These are phyloP conservation scores for Phalera bucephala DNA, from an alignment of 2,888 invertebrate genomes.

Conservation along the genomic window DNA sequence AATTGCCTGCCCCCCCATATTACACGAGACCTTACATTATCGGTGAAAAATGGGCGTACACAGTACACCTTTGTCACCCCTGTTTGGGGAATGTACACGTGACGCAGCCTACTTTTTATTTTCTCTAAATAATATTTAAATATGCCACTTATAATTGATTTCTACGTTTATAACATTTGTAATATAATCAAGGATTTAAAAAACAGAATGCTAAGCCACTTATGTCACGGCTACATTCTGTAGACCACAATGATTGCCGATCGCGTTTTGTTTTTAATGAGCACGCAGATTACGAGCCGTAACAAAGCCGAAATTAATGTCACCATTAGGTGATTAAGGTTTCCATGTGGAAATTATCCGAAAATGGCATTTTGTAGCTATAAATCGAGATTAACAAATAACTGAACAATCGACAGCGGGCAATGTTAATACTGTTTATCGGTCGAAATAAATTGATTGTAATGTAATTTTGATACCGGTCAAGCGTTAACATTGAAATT, in stretches of 20 bases:
- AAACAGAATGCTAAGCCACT: too few species aligned
- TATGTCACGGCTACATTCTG: too few species aligned
- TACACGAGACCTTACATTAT: too few species aligned
- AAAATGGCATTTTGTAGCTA: constrained; percentile 41
- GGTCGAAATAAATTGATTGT: constrained; percentile 12
- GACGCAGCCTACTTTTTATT: too few species aligned
- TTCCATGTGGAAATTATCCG: constrained; percentile 46
- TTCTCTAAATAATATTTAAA: too few species aligned
- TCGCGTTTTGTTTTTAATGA: constrained; percentile 38
- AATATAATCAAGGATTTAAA: too few species aligned
- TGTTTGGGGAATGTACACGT: too few species aligned
- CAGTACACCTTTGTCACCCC: too few species aligned
- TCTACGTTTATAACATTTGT: too few species aligned
- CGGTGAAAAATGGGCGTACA: too few species aligned
- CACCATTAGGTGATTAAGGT: constrained; percentile 53
- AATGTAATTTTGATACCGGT: neutral
- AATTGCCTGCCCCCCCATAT: too few species aligned
- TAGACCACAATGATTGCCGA: constrained; percentile 5
- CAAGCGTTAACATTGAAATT: neutral
- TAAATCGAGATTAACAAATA: constrained; percentile 46
- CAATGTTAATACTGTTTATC: constrained; percentile 23
- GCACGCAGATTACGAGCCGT: constrained; percentile 33
- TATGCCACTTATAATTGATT: too few species aligned
- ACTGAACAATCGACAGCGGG: constrained; percentile 28
- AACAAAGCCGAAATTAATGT: constrained; percentile 53